phyloP scores from a whole-genome alignment of 2,113 vertebrate species.

The Hystrix cristata region DNA sequence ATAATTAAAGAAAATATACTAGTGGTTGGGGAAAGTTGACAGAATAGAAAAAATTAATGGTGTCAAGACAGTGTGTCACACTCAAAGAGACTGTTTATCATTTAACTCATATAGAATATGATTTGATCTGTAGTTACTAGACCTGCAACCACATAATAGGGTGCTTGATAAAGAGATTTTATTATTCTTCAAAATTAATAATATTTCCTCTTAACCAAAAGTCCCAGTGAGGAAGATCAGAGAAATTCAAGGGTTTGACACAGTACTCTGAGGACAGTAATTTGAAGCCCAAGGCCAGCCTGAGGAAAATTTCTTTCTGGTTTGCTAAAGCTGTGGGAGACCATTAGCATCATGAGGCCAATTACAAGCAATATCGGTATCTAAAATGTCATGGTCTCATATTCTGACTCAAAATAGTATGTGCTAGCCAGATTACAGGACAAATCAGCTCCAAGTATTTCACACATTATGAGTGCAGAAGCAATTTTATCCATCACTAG shows the following conservation, averaged over 20 bases:
- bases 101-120: conserved; percentile 7
- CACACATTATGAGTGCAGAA: conserved; percentile 35
- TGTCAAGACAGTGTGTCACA: conserved; percentile 38
- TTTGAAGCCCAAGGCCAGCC: conserved; percentile 37
- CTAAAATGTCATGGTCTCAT: conserved; percentile 55
- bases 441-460: conserved; percentile 50
- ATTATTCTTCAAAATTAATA: conserved; percentile 71
- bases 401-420: conserved; percentile 15
- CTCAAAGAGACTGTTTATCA: conserved; percentile 27
- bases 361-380: conserved; percentile 37
- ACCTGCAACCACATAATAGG: conserved; percentile 32
- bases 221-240: background rate
- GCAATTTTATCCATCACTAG: background rate
- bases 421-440: conserved; percentile 1
- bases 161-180: conserved; percentile 53
- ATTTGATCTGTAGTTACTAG: background rate
- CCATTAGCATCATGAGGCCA: conserved; percentile 40
- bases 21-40: conserved; percentile 10
- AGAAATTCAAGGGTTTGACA: conserved; percentile 61
- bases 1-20: conserved; percentile 28
- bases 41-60: background rate
- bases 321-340: conserved; percentile 65
- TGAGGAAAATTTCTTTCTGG: conserved; percentile 57
- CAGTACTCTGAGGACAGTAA: conserved; percentile 41
- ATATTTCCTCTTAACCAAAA: conserved; percentile 55